Evolutionary conservation across 2,113 vertebrate genomes (phyloP), one percentile per base, ranked within the genome.

Genomic region (Theropithecus gelada): DNA sequence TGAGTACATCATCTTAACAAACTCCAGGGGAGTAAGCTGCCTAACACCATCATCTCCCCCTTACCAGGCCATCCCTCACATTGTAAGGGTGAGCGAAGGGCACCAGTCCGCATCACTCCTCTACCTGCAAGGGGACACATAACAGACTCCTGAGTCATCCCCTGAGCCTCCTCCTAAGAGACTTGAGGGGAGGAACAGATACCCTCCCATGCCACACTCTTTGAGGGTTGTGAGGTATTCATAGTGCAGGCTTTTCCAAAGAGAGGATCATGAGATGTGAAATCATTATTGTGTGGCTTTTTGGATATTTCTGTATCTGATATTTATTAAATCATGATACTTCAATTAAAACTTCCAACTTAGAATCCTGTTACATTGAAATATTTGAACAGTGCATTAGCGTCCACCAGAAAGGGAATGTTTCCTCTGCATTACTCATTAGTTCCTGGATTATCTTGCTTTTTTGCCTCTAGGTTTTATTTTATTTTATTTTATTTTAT

Each of bases 261-360:
- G 52, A 68, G 16, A 79, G 43, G 13, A 4, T 18, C 27, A 50
- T 0, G 12, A 81, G 70, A 88, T 72, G 23, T 35, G 40, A n/a
- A 11, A 2, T 50, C 72, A 59, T 38, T 72, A 76, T 4, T 23
- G n/a, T 59, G 72, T 35, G 27, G 13, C 8, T 8, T 66, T 83
- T 45, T 30, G 11, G 45, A 23, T 64, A 52, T 59, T 68, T 87
- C 75, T 84, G 45, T 10, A 32, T 59, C 25, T 38, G 30, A 25
- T 66, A 72, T 50, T 84, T 95, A 94, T 45, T 82, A 59, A 27
- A 40, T 86, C 50, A 76, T 80, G 70, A 57, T 43, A 64, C 43
- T 16, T 79, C 18, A n/a, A 16, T 61, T 66, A 43, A 93, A 92
- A 61, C 45, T 73, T 38, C 23, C 57, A 52, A 35, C 79, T 81